A percentile compares a stretch with the other conserved stretches of the same genome.
phyloP scores from a whole-genome alignment of 2,113 vertebrate species.

The Aldabrachelys gigantea region DNA sequence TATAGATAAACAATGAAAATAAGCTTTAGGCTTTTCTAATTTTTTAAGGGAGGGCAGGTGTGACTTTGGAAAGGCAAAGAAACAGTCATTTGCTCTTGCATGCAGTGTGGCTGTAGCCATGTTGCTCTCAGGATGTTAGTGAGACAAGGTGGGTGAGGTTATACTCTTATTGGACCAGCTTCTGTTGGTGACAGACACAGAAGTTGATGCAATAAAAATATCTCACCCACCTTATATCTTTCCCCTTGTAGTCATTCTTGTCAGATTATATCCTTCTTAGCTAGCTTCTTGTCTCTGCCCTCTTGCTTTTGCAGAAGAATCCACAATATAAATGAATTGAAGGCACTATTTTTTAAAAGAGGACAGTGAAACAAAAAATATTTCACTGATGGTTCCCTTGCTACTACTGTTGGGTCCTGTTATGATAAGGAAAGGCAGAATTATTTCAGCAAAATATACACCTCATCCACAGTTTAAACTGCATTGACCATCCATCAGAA shows the following conservation, averaged over 20 bases:
- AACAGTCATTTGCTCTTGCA: background rate
- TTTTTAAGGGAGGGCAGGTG: background rate
- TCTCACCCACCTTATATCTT: background rate
- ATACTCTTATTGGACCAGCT: background rate
- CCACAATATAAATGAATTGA: background rate
- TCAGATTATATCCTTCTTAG: background rate
- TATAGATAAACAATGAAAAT: slow-evolving; percentile 10
- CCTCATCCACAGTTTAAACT: background rate
- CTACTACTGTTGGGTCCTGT: background rate
- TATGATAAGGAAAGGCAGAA: slow-evolving; percentile 9
- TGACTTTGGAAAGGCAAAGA: background rate
- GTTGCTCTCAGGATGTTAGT: background rate
- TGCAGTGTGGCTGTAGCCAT: background rate
- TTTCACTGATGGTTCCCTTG: slow-evolving; percentile 12
- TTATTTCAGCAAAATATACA: slow-evolving; percentile 28
- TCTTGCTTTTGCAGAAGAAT: background rate
- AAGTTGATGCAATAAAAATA: background rate
- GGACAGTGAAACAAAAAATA: background rate
- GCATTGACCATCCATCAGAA: background rate
- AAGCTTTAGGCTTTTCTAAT: background rate
- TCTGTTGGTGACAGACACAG: background rate
- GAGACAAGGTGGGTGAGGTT: background rate
- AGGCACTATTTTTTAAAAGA: too few relatives aligned
- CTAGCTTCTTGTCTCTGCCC: background rate
- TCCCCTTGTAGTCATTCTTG: background rate